Conservation (phyloP, 2,888 invertebrate genomes). For the Phragmatobia fuliginosa region DNA sequence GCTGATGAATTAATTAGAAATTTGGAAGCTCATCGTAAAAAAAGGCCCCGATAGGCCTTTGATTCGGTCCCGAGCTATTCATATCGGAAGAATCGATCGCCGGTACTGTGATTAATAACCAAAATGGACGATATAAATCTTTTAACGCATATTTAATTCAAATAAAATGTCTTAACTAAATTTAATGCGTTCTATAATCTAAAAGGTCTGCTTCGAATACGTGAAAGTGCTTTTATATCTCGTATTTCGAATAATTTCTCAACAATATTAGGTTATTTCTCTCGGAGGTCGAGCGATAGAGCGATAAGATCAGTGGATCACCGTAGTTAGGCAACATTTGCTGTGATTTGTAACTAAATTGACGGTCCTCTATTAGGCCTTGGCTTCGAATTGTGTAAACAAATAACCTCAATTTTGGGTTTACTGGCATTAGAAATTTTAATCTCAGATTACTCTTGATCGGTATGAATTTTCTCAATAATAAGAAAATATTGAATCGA, state of each 20-base stretch:
- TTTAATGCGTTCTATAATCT: slow-evolving; percentile 47
- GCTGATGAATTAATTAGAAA: slow-evolving; percentile 67
- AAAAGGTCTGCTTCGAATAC: slow-evolving; percentile 28
- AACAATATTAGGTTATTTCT: slow-evolving; percentile 37
- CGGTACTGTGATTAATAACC: slow-evolving; percentile 46
- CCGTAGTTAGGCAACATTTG: slow-evolving; percentile 33
- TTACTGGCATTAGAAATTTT: not conserved
- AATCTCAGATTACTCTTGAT: not conserved
- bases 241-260: slow-evolving; percentile 39
- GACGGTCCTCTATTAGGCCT: slow-evolving; percentile 33
- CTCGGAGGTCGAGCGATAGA: slow-evolving; percentile 33
- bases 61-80: slow-evolving; percentile 52
- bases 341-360: slow-evolving; percentile 23
- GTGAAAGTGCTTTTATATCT: slow-evolving; percentile 27
- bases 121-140: slow-evolving; percentile 52
- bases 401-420: slow-evolving; percentile 33
- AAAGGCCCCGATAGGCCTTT: slow-evolving; percentile 39
- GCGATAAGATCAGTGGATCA: slow-evolving; percentile 42
- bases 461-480: not conserved
- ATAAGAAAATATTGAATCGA: not conserved
- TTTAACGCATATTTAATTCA: slow-evolving; percentile 61
- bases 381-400: slow-evolving; percentile 33
- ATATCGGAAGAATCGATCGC: slow-evolving; percentile 49
- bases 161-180: slow-evolving; percentile 58
- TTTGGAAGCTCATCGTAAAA: slow-evolving; percentile 59